These are phyloP conservation scores for Prolemur simus DNA, from an alignment of 2,113 vertebrate genomes.

Conservation along the genomic window DNA sequence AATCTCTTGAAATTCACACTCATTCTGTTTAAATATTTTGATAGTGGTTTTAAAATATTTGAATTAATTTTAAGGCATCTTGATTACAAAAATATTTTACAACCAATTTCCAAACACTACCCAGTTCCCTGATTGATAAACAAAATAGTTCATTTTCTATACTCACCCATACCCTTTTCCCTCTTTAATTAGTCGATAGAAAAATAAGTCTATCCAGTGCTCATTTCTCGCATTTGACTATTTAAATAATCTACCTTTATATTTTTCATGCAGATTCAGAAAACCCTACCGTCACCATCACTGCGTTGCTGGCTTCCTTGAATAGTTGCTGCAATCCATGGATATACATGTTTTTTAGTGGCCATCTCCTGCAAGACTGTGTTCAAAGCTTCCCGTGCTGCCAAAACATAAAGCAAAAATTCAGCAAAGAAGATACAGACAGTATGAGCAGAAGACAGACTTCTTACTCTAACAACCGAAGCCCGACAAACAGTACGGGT, in stretches of 20 bases:
- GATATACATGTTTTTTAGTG: conserved; percentile 99
- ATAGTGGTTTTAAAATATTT: not conserved
- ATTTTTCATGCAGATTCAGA: conserved; percentile 89
- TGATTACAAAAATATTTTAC: not conserved
- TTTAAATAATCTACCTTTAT: not conserved
- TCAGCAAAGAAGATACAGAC: conserved; percentile 94
- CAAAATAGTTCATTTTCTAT: conserved; percentile 27
- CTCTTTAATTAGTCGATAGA: not conserved
- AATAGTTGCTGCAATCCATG: conserved; percentile 99
- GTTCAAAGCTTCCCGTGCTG: conserved; percentile 90
- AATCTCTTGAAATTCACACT: not conserved
- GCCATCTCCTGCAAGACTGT: conserved; percentile 95
- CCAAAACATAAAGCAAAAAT: conserved; percentile 79
- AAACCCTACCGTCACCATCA: conserved; percentile 91
- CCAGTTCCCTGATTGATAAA: not conserved
- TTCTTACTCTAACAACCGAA: conserved; percentile 89
- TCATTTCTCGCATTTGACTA: not conserved
- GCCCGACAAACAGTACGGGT: conserved; percentile 88
- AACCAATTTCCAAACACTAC: not conserved
- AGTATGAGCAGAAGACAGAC: conserved; percentile 91
- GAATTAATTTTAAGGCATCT: not conserved
- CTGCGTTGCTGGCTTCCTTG: conserved; percentile 93
- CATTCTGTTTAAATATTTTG: not conserved
- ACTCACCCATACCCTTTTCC: not conserved
- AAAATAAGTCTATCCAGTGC: not conserved